These are phyloP conservation scores for Zeus faber DNA, from an alignment of 2,113 vertebrate species.

Conservation along the genomic window DNA sequence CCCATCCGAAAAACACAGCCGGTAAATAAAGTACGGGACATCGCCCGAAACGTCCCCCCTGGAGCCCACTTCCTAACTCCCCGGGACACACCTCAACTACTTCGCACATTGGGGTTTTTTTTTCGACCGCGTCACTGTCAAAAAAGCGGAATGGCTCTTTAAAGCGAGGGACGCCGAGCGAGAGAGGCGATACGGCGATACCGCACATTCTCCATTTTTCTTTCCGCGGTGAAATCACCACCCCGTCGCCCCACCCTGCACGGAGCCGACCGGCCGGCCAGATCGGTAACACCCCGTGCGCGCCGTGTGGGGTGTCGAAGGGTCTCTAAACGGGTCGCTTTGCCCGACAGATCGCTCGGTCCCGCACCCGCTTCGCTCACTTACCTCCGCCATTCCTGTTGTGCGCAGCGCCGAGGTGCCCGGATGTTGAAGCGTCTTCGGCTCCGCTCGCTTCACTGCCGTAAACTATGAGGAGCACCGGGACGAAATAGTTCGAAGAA, in stretches of 20 bases:
- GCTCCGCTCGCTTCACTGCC: slow-evolving; percentile 64
- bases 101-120: slow-evolving; percentile 60
- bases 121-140: slow-evolving; percentile 48
- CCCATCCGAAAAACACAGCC: slow-evolving; percentile 4
- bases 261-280: slow-evolving; percentile 29
- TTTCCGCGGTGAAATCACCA: slow-evolving; percentile 38
- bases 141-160: slow-evolving; percentile 64
- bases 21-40: slow-evolving; percentile 17
- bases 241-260: slow-evolving; percentile 15
- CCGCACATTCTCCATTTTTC: slow-evolving; percentile 58
- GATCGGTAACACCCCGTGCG: slow-evolving; percentile 17
- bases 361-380: slow-evolving; percentile 70
- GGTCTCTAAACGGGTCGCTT: slow-evolving; percentile 32
- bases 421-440: slow-evolving; percentile 75
- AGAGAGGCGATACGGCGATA: slow-evolving; percentile 53
- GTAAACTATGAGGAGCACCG: slow-evolving; percentile 41
- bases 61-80: slow-evolving; percentile 18
- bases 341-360: slow-evolving; percentile 47
- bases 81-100: slow-evolving; percentile 53
- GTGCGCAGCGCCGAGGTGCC: slow-evolving; percentile 72
- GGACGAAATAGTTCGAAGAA: too few species aligned
- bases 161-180: slow-evolving; percentile 65
- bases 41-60: slow-evolving; percentile 47
- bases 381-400: slow-evolving; percentile 83
- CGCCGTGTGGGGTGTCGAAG: slow-evolving; percentile 12